Evolutionary conservation across 35 echinoderm and acorn worm species (phyloP), one percentile per base, ranked within the genome.

Genomic region (Stichopus chloronotus): DNA sequence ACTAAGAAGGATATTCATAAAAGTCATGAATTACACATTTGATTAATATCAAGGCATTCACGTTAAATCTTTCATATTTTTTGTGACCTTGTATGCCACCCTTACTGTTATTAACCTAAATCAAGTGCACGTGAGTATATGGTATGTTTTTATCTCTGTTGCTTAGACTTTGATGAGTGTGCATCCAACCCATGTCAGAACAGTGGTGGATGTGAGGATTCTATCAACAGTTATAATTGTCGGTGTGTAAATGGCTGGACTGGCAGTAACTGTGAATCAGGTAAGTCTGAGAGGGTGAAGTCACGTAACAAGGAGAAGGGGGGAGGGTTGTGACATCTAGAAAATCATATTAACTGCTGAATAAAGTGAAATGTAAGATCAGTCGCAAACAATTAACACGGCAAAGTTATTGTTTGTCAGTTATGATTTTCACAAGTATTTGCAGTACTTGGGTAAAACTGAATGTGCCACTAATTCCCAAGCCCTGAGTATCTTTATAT

Each of bases 121-220:
- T 5, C 5, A 16, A 23, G 7, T n/a, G n/a, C 53, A 5, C 19
- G 5, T 22, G 24, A 93, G 7, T 56, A 53, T 7, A 54, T 7
- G 72, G n/a, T 91, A 21, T 59, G 22, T 65, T 83, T 3, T 91
- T 21, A 6, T 61, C 30, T 81, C 76, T 87, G 87, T 20, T 90
- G n/a, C 78, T 56, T 83, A 96, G 96, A 97, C 23, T 56, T 94
- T 22, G 81, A 97, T 87, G 96, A 97, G 81, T 97, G 96, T 86
- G 83, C 74, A 5, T 63, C 58, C 11, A 93, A 63, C 61, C 96
- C 96, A 17, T 97, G 96, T 80, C 23, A 57, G 52, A 94, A 95
- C 76, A 76, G 81, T n/a, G 96, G 91, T 58, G 52, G 10, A 5
- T 97, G 96, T 79, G 57, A 56, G 20, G 65, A 94, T 52, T 86